phyloP scores from a whole-genome alignment of 1,140 invertebrate species.

The Drosophila ambigua region DNA sequence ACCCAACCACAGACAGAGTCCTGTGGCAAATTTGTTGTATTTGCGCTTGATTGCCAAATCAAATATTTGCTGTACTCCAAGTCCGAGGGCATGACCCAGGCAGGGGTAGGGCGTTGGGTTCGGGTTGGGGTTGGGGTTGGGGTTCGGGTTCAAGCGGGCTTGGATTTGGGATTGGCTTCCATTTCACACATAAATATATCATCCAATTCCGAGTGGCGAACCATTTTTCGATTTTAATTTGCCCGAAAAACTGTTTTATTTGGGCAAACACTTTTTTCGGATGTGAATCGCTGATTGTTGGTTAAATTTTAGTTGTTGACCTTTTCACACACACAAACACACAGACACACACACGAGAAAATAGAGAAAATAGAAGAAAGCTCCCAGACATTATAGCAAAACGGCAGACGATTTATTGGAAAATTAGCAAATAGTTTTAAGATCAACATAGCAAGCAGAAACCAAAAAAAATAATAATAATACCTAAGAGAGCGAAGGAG shows the following conservation, averaged over 20 bases:
- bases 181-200: constrained; percentile 58
- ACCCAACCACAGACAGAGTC: constrained; percentile 1
- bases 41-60: constrained; percentile 75
- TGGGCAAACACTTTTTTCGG: constrained; percentile 29
- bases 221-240: constrained; percentile 42
- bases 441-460: no score
- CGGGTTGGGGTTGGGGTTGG: no score
- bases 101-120: background rate
- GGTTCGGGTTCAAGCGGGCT: background rate
- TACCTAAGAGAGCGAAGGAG: no score
- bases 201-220: constrained; percentile 12
- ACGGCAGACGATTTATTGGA: no score
- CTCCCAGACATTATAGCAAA: no score
- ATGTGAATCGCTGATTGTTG: constrained; percentile 39
- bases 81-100: background rate
- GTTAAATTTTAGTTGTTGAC: constrained; percentile 38
- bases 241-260: constrained; percentile 44
- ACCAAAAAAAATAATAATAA: no score
- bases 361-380: background rate
- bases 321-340: constrained; percentile 10
- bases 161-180: constrained; percentile 31
- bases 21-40: constrained; percentile 74
- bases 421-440: no score
- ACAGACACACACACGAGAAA: constrained; percentile 2
- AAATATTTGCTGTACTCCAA: constrained; percentile 61